Base-by-base conservation (phyloP, 2,888 invertebrate species). In the Sthenelais limicola region DNA sequence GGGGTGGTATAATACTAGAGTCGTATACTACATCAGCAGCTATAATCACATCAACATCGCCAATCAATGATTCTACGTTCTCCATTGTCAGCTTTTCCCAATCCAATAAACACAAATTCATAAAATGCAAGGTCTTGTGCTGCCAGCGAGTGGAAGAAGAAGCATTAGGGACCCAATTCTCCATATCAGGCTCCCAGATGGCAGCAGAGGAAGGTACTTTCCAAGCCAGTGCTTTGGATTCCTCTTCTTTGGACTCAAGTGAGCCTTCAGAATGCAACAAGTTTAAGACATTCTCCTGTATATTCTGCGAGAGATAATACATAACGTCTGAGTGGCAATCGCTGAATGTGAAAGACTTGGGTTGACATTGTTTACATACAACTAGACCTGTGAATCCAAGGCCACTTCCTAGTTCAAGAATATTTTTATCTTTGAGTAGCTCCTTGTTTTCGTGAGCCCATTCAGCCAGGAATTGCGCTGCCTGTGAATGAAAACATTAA, bases 11-110 rank as follows among this genome's bases (percentile, higher is more conserved):
- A n/a, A 84, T 80, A 32, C 79, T 75, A 21, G 77, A 77, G 58
- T 84, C 84, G 78, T 82, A 84, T 0, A 85, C 82, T 32, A 85
- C 83, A 81, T 84, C 85, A 83, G 80, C 48, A 76, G 76, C 33
- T 52, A 73, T 21, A 68, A 2, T 24, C 18, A 62, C 62, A 21
- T 62, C 62, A 21, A 62, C 62, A 9, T 38, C 24, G 1, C 62
- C 62, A 5, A 35, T 24, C 35, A 38, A 26, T 4, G 12, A 26
- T 7, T 7, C 4, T 12, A 62, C 38, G 24, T 38, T 26, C 1
- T 21, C 38, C 24, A 2, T 3, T 15, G 38, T 38, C 24, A 62
- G 38, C 24, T 24, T 3, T 28, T 62, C 62, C 62, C 62, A 62
- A 43, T 62, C 38, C 21, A 62, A 18, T 35, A 24, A 24, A 26